Conservation (phyloP, 2,888 invertebrate species). For the Lasioglossum calceatum region DNA sequence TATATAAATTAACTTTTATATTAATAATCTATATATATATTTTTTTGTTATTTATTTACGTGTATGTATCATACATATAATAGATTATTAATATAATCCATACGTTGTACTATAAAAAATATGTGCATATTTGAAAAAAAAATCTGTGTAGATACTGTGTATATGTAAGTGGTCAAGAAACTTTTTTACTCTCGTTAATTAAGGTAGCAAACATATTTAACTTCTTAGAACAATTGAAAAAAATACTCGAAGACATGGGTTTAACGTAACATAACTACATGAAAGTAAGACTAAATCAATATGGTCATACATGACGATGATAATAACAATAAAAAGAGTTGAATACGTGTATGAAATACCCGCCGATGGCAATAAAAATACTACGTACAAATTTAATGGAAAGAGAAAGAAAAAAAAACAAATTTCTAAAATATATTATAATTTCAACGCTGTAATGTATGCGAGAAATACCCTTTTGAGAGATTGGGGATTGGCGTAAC, state of each 20-base stretch:
- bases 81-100: constrained; percentile 16
- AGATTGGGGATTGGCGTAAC: constrained; percentile 1
- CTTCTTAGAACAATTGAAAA: constrained; percentile 22
- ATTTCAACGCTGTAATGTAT: constrained; percentile 25
- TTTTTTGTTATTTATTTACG: not conserved
- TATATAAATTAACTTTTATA: not conserved
- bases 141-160: constrained; percentile 18
- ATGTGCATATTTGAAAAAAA: constrained; percentile 21
- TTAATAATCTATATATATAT: not conserved
- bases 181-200: constrained; percentile 34
- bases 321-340: constrained; percentile 17
- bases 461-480: not conserved
- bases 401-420: constrained; percentile 14
- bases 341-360: constrained; percentile 46
- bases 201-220: constrained; percentile 6
- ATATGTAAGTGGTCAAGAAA: constrained; percentile 21
- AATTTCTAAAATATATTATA: constrained; percentile 44
- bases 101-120: constrained; percentile 6
- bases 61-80: not conserved
- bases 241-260: constrained; percentile 14
- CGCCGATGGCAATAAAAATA: constrained; percentile 67
- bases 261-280: constrained; percentile 35
- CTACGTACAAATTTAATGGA: constrained; percentile 55
- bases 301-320: constrained; percentile 26
- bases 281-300: constrained; percentile 48